Base-by-base conservation (phyloP, 1,140 invertebrate species). In the Matsumurasca onukii region DNA sequence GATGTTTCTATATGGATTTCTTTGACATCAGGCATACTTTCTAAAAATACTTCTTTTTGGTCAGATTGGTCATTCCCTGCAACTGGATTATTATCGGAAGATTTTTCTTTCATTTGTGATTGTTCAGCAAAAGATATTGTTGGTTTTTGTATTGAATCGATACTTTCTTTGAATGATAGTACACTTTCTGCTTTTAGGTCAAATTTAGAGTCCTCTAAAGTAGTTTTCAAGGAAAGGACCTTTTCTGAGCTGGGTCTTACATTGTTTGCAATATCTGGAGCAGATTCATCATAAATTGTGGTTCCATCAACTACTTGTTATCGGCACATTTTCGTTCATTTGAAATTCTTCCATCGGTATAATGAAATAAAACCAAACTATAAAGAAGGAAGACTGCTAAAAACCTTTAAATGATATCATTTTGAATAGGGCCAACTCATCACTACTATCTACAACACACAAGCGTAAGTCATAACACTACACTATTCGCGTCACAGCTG, bases 261-360 rank as follows among this genome's bases (percentile, higher is more conserved):
- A n/a, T n/a, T n/a, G n/a, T 59, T 27, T 27, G 55, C 13, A 22
- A 27, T 59, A 13, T 59, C 55, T 27, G 2, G 25, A 3, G 30
- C 55, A 59, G 24, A 22, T 22, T 67, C 66, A n/a, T 52, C 48
- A 63, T 61, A 71, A 20, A 71, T 24, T 48, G 66, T 68, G 20
- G 70, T 71, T 2, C 70, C 70, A 64, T 63, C 70, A 49, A 71
- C 22, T 34, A 71, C 66, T 31, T 71, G 17, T 9, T 20, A 65
- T 65, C 34, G 12, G 39, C 34, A 45, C 62, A 65, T 15, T 25
- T 39, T 48, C 62, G 27, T 48, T 65, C 31, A 48, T 65, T 29
- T 3, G 62, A 65, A 45, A 65, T 65, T 65, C 39, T 31, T 20
- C 34, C 45, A 45, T 25, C 20, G 15, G 27, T 39, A n/a, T 17